Base-by-base conservation (phyloP, 1,140 invertebrate species). In the Zophobas morio region DNA sequence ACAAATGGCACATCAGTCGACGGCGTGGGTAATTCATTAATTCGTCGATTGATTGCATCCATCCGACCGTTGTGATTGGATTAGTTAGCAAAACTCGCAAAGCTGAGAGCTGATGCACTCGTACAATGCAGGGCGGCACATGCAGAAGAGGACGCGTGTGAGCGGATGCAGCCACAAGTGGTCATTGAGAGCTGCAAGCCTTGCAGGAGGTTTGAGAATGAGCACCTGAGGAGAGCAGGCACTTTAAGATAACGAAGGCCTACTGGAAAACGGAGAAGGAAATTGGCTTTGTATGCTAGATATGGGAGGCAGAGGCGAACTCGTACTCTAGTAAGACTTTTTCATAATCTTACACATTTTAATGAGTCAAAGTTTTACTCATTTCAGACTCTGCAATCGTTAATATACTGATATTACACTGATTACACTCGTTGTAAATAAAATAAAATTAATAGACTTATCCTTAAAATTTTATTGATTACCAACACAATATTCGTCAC, bases 131-230 rank as follows among this genome's bases (percentile, higher is more conserved):
- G 33, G 49, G 40, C 54, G 54, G 71, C 39, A 73, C 71, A 73
- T 73, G 71, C 71, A 73, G 71, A 73, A 73, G 60, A 66, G 71
- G 33, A 56, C 20, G 71, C 56, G 54, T 56, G 49, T n/a, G 49
- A 56, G 32, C 5, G 35, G 33, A 8, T 37, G 78, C 76, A 83
- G 82, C 82, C 81, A 82, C 82, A 83, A 83, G 82, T 82, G 81
- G 82, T 77, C 78, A 80, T 83, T 83, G 81, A 83, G 81, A 82
- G 79, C 81, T 83, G 82, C 82, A 82, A 81, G 79, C 46, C 76
- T 80, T 83, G 82, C 82, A 83, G 54, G 37, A 47, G 51, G 51
- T 36, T 73, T 40, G 47, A 54, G 70, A 46, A 32, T 49, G 36
- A 40, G 60, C 60, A 66, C 60, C 60, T 66, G 60, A 34, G 2